phyloP scores from a whole-genome alignment of 2,113 vertebrate genomes.

The Apteryx owenii region DNA sequence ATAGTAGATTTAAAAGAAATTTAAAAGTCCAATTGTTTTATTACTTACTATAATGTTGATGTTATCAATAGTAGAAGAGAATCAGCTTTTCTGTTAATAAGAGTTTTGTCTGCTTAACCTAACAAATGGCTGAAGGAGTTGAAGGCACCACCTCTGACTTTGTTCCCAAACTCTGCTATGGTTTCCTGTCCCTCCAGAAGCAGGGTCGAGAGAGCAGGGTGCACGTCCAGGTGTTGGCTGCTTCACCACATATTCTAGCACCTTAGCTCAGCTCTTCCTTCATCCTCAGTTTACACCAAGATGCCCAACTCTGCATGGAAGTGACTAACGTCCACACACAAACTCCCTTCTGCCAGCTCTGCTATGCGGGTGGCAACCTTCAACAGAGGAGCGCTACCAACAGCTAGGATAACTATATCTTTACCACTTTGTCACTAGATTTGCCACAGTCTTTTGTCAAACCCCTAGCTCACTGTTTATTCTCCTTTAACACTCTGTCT shows the following conservation, averaged over 20 bases:
- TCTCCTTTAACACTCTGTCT: not conserved
- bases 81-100: not conserved
- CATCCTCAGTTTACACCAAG: not conserved
- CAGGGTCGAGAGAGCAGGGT: rapidly evolving
- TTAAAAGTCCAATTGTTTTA: not conserved
- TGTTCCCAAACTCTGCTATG: not conserved
- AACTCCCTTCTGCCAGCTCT: not conserved
- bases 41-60: not conserved
- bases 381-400: not conserved
- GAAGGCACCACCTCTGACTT: not conserved
- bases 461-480: not conserved
- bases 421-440: not conserved
- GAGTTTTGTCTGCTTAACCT: not conserved
- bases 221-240: not conserved
- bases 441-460: not conserved
- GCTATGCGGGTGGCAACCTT: not conserved
- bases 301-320: not conserved
- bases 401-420: not conserved
- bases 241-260: not conserved
- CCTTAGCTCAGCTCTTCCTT: not conserved
- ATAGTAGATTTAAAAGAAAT: not conserved
- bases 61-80: not conserved
- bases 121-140: not conserved
- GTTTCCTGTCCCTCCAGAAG: not conserved
- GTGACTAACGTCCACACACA: too few species aligned